Percentiles rank a stretch among this genome's conserved stretches.
phyloP scores from a whole-genome alignment of 2,888 invertebrate genomes.

The Tetanocera ferruginea region DNA sequence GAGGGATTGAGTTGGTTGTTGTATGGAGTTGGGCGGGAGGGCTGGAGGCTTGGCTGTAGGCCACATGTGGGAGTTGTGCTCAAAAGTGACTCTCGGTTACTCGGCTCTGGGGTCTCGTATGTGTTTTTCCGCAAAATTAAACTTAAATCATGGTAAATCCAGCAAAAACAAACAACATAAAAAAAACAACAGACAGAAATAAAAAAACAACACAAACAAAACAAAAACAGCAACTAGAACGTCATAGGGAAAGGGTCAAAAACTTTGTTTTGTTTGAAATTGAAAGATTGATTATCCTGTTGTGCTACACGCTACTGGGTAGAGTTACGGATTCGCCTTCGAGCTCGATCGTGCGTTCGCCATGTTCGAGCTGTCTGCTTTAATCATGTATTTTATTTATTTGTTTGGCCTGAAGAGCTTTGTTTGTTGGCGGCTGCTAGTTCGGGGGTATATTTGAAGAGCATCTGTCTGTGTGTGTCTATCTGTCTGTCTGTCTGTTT shows the following conservation, averaged over 20 bases:
- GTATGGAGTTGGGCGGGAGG: neutral
- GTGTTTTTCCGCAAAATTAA: slow-evolving; percentile 66
- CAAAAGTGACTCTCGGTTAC: neutral
- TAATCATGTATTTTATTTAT: slow-evolving; percentile 42
- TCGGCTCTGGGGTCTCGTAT: slow-evolving; percentile 5
- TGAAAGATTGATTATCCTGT: slow-evolving; percentile 37
- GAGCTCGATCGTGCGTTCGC: slow-evolving; percentile 2
- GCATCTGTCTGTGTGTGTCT: neutral
- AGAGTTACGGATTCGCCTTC: neutral
- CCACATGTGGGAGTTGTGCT: neutral
- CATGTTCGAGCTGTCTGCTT: slow-evolving; percentile 32
- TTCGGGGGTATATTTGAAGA: too few species aligned
- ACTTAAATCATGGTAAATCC: slow-evolving; percentile 54
- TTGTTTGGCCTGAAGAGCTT: slow-evolving; percentile 7
- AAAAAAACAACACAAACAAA: neutral
- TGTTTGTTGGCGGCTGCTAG: neutral
- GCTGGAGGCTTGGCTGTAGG: neutral
- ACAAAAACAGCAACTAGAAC: neutral
- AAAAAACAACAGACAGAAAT: neutral
- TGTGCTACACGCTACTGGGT: neutral
- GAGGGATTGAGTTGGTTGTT: neutral
- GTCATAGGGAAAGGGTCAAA: slow-evolving; percentile 17
- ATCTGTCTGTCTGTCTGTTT: neutral
- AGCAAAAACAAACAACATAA: slow-evolving; percentile 6
- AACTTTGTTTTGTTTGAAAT: slow-evolving; percentile 29